Evolutionary conservation across 2,797 vertebrate genomes (phyloP).

Genomic region (Helicolenus hilgendorfi): DNA sequence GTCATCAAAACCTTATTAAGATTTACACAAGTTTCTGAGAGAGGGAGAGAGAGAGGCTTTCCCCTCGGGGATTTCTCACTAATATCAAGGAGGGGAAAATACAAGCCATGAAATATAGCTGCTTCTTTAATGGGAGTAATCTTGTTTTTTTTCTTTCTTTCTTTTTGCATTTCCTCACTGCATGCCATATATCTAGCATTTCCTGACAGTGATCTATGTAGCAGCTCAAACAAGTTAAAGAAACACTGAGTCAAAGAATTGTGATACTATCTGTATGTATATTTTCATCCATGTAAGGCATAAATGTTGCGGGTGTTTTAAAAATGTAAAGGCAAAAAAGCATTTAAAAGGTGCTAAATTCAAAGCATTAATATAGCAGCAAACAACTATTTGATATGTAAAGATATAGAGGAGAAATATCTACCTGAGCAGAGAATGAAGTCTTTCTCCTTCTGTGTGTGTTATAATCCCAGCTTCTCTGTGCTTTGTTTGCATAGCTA

Average conservation of each 20-base stretch:
- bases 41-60: conserved; percentile 24
- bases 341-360: no score
- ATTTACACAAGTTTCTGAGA: conserved; percentile 78
- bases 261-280: neutral
- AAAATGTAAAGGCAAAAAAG: no score
- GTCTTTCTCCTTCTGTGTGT: no score
- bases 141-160: neutral
- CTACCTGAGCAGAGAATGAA: no score
- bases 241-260: neutral
- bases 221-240: neutral
- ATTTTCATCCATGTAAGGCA: neutral
- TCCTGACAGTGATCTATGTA: conserved; percentile 50
- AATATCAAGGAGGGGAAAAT: conserved; percentile 15
- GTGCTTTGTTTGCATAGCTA: no score
- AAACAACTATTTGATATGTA: no score
- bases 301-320: neutral
- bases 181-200: neutral
- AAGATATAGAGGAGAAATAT: no score
- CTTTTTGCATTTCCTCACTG: conserved; percentile 24
- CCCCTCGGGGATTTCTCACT: conserved; percentile 34
- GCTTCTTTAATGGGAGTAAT: conserved; percentile 59
- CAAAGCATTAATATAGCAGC: no score
- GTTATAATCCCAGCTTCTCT: no score
- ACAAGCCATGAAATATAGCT: conserved; percentile 35
- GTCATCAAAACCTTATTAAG: conserved; percentile 86